Evolutionary conservation across 2,888 invertebrate genomes (phyloP).

Genomic region (Oasisia sp.): DNA sequence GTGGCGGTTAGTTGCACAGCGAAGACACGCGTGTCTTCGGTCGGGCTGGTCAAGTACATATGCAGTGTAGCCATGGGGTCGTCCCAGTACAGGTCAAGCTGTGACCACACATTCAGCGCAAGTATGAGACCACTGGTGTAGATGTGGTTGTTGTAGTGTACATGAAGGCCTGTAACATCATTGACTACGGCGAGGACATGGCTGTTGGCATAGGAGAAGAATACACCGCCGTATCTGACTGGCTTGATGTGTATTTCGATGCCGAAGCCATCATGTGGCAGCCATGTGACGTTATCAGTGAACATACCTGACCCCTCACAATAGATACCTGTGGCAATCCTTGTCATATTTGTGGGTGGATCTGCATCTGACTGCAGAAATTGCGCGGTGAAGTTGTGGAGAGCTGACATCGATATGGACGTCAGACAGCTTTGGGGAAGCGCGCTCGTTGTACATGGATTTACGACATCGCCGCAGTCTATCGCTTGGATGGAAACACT

Average conservation of each 20-base stretch:
- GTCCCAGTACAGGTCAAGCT: slow-evolving; percentile 47
- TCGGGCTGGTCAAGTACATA: slow-evolving; percentile 41
- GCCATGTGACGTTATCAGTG: neutral
- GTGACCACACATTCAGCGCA: slow-evolving; percentile 45
- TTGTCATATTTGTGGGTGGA: neutral
- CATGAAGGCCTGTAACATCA: neutral
- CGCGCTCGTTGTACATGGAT: neutral
- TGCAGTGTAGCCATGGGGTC: slow-evolving; percentile 39
- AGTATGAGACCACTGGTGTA: slow-evolving; percentile 27
- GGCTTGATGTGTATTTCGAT: slow-evolving; percentile 50
- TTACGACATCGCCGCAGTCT: neutral
- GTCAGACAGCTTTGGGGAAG: neutral
- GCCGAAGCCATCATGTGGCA: slow-evolving; percentile 38
- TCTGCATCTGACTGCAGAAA: neutral
- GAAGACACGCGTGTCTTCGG: slow-evolving; percentile 43
- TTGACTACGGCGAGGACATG: slow-evolving; percentile 39
- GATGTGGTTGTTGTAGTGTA: slow-evolving; percentile 10
- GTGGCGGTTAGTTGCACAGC: slow-evolving; percentile 36
- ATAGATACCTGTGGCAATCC: neutral
- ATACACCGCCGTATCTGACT: slow-evolving; percentile 40
- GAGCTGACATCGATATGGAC: neutral
- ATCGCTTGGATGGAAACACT: neutral
- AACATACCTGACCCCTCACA: neutral
- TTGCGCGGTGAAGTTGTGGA: neutral
- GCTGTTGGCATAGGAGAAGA: slow-evolving; percentile 41